Evolutionary conservation across 1,140 invertebrate species (phyloP), one percentile per base, ranked within the genome.

Genomic region (Lepidurus apus): DNA sequence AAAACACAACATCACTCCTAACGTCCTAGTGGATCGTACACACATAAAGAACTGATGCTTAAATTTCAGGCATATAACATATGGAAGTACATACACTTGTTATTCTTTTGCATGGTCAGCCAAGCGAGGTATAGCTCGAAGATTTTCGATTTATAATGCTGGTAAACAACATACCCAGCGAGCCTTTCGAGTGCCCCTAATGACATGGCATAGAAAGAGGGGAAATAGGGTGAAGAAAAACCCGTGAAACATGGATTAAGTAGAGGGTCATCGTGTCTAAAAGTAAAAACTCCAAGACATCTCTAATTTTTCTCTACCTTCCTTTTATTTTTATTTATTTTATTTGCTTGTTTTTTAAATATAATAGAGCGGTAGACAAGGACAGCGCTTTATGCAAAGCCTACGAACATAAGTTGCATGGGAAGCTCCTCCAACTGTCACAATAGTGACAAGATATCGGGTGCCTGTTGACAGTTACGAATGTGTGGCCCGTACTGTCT

Each of bases 381-480:
- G 21, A 17, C 13, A 17, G 13, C 13, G 53, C 53, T 65, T 7
- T 65, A 13, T 65, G 6, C 21, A 65, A n/a, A 17, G 53, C 17
- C 6, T 21, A n/a, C 53, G 53, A 4, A 65, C 17, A 65, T 65
- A 65, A 65, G 21, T 65, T 65, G 53, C 17, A 17, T 13, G 21
- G 53, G 53, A 65, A 65, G 17, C 53, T 65, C 9, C 1, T 21
- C 53, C 53, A 65, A 17, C 53, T 65, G 53, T 65, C 53, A 17
- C 53, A 65, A 65, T 21, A 65, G 13, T 21, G 53, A 65, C 53
- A 65, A 65, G 53, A 65, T 65, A 65, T 65, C 53, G 53, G 53
- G 8, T 13, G 53, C 17, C 13, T 65, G 53, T 65, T 65, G n/a
- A 65, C 53, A 65, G 53, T 21, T 65, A 65, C 53, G 53, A 65